Evolutionary conservation across 2,888 invertebrate genomes (phyloP), one percentile per base, ranked within the genome.

Genomic region (Tipula lateralis): DNA sequence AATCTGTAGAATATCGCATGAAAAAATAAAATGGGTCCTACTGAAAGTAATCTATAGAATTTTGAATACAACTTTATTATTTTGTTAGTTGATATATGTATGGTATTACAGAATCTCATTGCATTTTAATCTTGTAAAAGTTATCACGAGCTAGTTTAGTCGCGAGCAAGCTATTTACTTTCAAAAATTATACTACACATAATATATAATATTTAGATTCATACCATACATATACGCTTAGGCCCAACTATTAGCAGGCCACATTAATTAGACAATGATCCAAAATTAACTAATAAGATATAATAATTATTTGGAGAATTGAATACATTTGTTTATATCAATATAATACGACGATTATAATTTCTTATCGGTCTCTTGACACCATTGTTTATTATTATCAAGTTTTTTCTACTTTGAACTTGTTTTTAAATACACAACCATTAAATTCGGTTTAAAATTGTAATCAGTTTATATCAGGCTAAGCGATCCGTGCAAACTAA

Each of bases 281-380:
- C 32, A 32, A 32, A 32, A n/a, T n/a, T n/a, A n/a, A n/a, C n/a
- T n/a, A n/a, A n/a, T n/a, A n/a, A n/a, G n/a, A n/a, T n/a, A n/a
- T n/a, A n/a, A n/a, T n/a, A 16, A 50, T 50, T 19, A 36, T 36
- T 36, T 36, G 2, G 12, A 12, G 36, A 0, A 36, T 36, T 36
- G 9, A 36, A 36, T 36, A 12, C 9, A 36, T 36, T 36, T 36
- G 36, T 12, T 36, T 36, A 36, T 24, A 66, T 24, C 12, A 1
- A 66, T 66, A 66, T 66, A 66, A 9, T 24, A 24, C 66, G 13
- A 39, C 7, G 44, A 44, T 32, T 24, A 66, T 24, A 24, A 24
- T 66, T 24, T 66, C 66, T 66, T 66, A 66, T 66, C 66, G 24
- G 66, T 66, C 24, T 66, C 66, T 66, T 66, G 66, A 66, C 66